phyloP scores from a whole-genome alignment of 1,140 invertebrate genomes.

The Drusus annulatus region DNA sequence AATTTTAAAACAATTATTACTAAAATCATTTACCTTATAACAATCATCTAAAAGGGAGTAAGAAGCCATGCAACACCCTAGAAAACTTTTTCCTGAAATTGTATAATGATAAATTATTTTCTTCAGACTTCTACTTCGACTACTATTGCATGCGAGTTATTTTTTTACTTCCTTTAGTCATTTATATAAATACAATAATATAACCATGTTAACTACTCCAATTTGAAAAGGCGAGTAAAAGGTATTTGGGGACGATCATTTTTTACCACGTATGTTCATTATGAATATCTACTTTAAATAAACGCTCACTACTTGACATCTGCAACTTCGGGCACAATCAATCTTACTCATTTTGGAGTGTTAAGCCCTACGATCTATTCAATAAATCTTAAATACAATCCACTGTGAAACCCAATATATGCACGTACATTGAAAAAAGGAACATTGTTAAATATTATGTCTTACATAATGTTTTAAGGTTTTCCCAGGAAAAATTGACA shows the following conservation, averaged over 20 bases:
- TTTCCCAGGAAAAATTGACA: too few species aligned
- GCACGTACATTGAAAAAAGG: not conserved
- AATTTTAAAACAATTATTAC: too few species aligned
- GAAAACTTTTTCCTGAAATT: too few species aligned
- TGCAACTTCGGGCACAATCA: slow-evolving; percentile 11
- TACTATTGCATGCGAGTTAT: not conserved
- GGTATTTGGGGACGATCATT: not conserved
- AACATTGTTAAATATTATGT: too few species aligned
- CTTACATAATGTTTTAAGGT: too few species aligned
- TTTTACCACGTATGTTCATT: slow-evolving; percentile 28
- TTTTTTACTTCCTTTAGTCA: not conserved
- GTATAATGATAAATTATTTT: not conserved
- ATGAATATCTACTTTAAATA: slow-evolving; percentile 32
- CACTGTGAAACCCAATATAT: not conserved
- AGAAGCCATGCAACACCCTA: too few species aligned
- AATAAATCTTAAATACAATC: slow-evolving; percentile 22
- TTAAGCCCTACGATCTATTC: not conserved
- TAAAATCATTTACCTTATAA: too few species aligned
- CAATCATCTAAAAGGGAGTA: too few species aligned
- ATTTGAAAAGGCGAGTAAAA: slow-evolving; percentile 34
- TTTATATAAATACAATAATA: slow-evolving; percentile 7
- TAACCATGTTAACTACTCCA: slow-evolving; percentile 10
- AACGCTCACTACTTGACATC: slow-evolving; percentile 36
- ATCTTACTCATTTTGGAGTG: slow-evolving; percentile 27
- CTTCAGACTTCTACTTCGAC: not conserved